Conservation (phyloP, 2,888 invertebrate species). For the Xestia sexstrigata region DNA sequence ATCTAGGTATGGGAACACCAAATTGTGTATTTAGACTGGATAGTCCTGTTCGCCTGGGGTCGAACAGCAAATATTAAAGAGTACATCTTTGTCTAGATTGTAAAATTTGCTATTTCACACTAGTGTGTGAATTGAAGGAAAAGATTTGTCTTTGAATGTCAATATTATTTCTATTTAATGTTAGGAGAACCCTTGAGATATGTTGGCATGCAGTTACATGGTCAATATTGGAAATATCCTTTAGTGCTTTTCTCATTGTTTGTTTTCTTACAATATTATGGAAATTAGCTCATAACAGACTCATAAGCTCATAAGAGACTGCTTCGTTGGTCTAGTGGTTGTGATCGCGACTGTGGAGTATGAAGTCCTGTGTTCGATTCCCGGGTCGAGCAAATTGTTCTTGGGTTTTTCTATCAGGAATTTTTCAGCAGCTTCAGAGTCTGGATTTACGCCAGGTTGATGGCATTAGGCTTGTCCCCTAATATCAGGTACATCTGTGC, state of each 20-base stretch:
- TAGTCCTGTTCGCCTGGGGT: slow-evolving; percentile 15
- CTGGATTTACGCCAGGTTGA: too few relatives aligned
- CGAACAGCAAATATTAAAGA: slow-evolving; percentile 21
- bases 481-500: too few relatives aligned
- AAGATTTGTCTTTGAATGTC: slow-evolving; percentile 33
- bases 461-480: too few relatives aligned
- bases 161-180: slow-evolving; percentile 19
- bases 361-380: too few relatives aligned
- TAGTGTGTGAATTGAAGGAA: slow-evolving; percentile 30
- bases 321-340: too few relatives aligned
- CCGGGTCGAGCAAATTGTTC: too few relatives aligned
- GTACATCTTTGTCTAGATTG: slow-evolving; percentile 41
- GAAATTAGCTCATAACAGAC: too few relatives aligned
- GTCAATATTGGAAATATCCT: background rate
- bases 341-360: too few relatives aligned
- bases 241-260: background rate
- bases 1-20: background rate
- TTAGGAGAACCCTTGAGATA: background rate
- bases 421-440: too few relatives aligned
- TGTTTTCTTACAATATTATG: too few relatives aligned
- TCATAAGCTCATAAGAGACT: too few relatives aligned
- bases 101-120: slow-evolving; percentile 52
- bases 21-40: background rate
- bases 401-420: too few relatives aligned
- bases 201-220: background rate